Evolutionary conservation across 2,888 invertebrate genomes (phyloP).

Genomic region (Euzophera pinguis): DNA sequence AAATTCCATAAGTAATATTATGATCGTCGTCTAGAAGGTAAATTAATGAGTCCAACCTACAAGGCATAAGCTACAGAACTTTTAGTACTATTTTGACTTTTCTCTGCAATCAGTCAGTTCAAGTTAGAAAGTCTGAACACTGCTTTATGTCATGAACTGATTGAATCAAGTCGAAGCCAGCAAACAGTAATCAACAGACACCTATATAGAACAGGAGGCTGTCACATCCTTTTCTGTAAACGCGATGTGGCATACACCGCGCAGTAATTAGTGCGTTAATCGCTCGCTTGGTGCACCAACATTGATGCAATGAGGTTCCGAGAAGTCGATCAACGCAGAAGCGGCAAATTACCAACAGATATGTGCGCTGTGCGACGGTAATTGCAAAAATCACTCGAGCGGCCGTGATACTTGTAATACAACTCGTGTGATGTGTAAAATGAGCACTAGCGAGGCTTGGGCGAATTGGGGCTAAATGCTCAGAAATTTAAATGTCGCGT

Average conservation of each 20-base stretch:
- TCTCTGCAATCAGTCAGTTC: no score
- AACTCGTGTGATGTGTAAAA: neutral
- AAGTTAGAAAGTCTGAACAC: no score
- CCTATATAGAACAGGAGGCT: conserved; percentile 9
- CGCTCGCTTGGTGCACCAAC: conserved; percentile 44
- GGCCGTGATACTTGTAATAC: conserved; percentile 44
- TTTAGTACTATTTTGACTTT: no score
- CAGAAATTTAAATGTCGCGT: neutral
- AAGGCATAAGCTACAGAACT: no score
- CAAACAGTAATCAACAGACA: conserved; percentile 7
- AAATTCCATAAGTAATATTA: no score
- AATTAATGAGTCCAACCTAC: no score
- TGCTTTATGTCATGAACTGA: neutral
- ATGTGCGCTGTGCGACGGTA: conserved; percentile 72
- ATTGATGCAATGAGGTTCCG: conserved; percentile 70
- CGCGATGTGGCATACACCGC: conserved; percentile 3
- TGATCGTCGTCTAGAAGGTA: no score
- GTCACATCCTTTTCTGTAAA: conserved; percentile 10
- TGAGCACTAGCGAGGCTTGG: neutral
- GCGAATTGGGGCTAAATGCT: neutral
- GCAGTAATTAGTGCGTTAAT: conserved; percentile 72
- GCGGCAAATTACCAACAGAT: conserved; percentile 75
- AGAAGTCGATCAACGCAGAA: conserved; percentile 68
- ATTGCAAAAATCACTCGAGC: conserved; percentile 72
- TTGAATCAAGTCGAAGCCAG: neutral